Conservation (phyloP, 2,888 invertebrate species). For the Drosophila diplacantha region DNA sequence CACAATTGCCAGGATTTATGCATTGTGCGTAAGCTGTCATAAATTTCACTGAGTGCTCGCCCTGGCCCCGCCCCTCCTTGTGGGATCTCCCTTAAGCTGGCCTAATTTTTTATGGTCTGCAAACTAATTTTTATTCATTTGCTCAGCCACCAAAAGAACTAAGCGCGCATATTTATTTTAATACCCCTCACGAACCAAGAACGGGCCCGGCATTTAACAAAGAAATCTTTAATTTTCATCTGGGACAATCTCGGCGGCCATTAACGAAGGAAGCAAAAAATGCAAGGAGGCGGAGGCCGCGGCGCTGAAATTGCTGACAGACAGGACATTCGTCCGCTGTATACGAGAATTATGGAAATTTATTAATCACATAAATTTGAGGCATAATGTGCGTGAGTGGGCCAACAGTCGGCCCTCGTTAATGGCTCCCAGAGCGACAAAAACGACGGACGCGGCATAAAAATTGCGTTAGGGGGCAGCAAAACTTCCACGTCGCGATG, state of each 20-base stretch:
- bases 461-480: slow-evolving; percentile 62
- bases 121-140: slow-evolving; percentile 73
- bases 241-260: slow-evolving; percentile 62
- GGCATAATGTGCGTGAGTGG: slow-evolving; percentile 63
- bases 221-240: slow-evolving; percentile 66
- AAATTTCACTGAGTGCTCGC: slow-evolving; percentile 56
- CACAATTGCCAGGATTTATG: slow-evolving; percentile 72
- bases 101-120: slow-evolving; percentile 69
- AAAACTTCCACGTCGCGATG: slow-evolving; percentile 37
- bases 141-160: slow-evolving; percentile 32
- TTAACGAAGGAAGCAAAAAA: slow-evolving; percentile 15
- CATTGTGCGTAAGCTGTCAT: slow-evolving; percentile 67
- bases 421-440: slow-evolving; percentile 66
- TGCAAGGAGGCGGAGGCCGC: slow-evolving; percentile 2
- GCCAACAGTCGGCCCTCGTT: slow-evolving; percentile 44
- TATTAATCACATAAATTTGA: slow-evolving; percentile 74
- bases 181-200: slow-evolving; percentile 34
- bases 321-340: slow-evolving; percentile 41
- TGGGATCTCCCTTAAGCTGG: slow-evolving; percentile 52
- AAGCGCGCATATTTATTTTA: slow-evolving; percentile 63
- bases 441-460: slow-evolving; percentile 56
- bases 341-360: slow-evolving; percentile 71
- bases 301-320: slow-evolving; percentile 41
- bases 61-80: slow-evolving; percentile 20
- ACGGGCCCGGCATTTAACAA: slow-evolving; percentile 14